Evolutionary conservation across 2,888 invertebrate species (phyloP).

Genomic region (Troides oblongomaculatus): DNA sequence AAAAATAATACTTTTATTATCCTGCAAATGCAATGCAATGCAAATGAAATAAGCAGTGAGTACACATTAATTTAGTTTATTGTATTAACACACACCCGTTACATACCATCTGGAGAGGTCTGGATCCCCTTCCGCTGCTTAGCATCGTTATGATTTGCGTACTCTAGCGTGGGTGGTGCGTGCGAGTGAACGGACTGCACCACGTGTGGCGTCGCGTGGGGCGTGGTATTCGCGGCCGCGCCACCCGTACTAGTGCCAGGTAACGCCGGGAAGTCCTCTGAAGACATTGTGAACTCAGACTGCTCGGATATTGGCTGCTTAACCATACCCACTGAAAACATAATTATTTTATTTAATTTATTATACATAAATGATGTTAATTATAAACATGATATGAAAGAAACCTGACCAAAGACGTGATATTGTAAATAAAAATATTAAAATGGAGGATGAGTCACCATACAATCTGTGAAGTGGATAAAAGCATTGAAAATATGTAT

Average conservation of each 20-base stretch:
- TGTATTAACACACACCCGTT: slow-evolving; percentile 17
- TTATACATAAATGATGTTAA: background rate
- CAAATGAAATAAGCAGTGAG: background rate
- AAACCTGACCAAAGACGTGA: background rate
- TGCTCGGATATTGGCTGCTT: slow-evolving; percentile 96
- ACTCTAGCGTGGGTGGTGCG: slow-evolving; percentile 42
- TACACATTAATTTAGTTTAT: slow-evolving; percentile 6
- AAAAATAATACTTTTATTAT: no score
- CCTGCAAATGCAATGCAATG: background rate
- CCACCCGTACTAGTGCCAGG: slow-evolving; percentile 93
- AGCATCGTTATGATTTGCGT: slow-evolving; percentile 68
- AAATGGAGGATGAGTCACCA: background rate
- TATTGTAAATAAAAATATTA: no score
- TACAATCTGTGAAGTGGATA: background rate
- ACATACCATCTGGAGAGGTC: slow-evolving; percentile 93
- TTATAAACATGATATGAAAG: background rate
- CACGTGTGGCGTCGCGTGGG: slow-evolving; percentile 36
- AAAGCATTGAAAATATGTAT: background rate
- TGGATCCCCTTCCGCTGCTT: slow-evolving; percentile 92
- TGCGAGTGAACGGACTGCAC: slow-evolving; percentile 40
- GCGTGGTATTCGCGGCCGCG: slow-evolving; percentile 65
- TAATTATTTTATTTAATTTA: background rate
- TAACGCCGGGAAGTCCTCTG: slow-evolving; percentile 99
- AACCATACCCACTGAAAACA: slow-evolving; percentile 90
- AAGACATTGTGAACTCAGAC: slow-evolving; percentile 98